Percentiles rank a stretch among this genome's conserved stretches.
phyloP scores from a whole-genome alignment of 2,113 vertebrate genomes.

The Toxotes jaculatrix region DNA sequence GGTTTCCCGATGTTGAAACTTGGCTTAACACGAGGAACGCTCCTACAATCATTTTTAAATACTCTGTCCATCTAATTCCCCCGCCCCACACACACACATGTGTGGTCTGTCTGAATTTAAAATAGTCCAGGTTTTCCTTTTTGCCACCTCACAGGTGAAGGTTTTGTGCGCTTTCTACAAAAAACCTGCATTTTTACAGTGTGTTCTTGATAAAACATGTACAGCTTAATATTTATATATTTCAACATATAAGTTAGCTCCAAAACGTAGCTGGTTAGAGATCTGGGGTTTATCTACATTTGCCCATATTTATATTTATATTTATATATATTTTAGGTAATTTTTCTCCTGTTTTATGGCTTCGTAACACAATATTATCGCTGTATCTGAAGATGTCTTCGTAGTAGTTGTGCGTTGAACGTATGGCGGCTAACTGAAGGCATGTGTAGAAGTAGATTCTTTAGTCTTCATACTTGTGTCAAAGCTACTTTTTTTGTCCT shows the following conservation, averaged over 20 bases:
- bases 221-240: slow-evolving; percentile 1
- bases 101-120: background rate
- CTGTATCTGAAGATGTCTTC: slow-evolving; percentile 4
- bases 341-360: slow-evolving; percentile 33
- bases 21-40: slow-evolving; percentile 10
- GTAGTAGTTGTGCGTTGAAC: slow-evolving; percentile 62
- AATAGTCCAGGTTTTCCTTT: slow-evolving; percentile 17
- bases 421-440: slow-evolving; percentile 61
- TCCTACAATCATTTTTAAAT: slow-evolving; percentile 21
- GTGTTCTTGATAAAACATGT: slow-evolving; percentile 14
- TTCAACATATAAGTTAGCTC: slow-evolving; percentile 16
- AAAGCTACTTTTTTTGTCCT: background rate
- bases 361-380: slow-evolving; percentile 30
- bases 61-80: background rate
- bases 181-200: slow-evolving; percentile 25
- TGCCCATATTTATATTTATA: slow-evolving; percentile 12
- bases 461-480: background rate
- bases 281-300: slow-evolving; percentile 1
- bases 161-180: slow-evolving; percentile 17
- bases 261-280: slow-evolving; percentile 21
- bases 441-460: slow-evolving; percentile 11
- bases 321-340: slow-evolving; percentile 37
- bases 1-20: slow-evolving; percentile 50
- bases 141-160: background rate
- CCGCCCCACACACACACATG: background rate